Evolutionary conservation across 1,140 invertebrate genomes (phyloP).

Genomic region (Aphis gossypii): DNA sequence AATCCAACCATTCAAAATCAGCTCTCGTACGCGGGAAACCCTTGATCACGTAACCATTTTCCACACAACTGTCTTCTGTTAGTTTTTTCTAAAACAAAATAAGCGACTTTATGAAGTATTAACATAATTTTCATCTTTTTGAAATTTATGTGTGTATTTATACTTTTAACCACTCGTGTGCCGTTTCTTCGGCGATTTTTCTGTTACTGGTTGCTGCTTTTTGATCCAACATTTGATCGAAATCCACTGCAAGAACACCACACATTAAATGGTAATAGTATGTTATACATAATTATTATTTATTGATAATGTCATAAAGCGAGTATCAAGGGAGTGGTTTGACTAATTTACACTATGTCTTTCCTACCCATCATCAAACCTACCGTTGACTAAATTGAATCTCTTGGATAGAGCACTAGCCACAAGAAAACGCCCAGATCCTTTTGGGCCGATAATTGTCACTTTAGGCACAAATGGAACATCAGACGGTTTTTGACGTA

Average conservation of each 20-base stretch:
- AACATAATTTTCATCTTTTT: neutral
- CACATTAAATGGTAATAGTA: neutral
- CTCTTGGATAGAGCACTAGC: neutral
- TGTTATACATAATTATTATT: neutral
- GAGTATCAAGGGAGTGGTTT: neutral
- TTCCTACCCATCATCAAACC: neutral
- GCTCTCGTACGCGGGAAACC: slow-evolving; percentile 46
- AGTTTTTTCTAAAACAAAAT: slow-evolving; percentile 27
- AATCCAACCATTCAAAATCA: slow-evolving; percentile 41
- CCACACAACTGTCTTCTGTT: neutral
- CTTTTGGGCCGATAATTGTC: neutral
- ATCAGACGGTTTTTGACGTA: neutral
- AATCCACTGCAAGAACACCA: neutral
- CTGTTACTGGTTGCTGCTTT: neutral
- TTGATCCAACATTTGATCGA: neutral
- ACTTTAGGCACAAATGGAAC: slow-evolving; percentile 9
- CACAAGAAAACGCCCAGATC: neutral
- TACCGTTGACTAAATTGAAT: slow-evolving; percentile 35
- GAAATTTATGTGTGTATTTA: neutral
- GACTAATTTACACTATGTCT: neutral
- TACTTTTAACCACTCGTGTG: neutral
- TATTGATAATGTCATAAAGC: neutral
- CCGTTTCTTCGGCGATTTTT: neutral
- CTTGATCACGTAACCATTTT: slow-evolving; percentile 27
- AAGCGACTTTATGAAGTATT: neutral